Evolutionary conservation across 2,888 invertebrate species (phyloP).

Genomic region (Amiota mariae): DNA sequence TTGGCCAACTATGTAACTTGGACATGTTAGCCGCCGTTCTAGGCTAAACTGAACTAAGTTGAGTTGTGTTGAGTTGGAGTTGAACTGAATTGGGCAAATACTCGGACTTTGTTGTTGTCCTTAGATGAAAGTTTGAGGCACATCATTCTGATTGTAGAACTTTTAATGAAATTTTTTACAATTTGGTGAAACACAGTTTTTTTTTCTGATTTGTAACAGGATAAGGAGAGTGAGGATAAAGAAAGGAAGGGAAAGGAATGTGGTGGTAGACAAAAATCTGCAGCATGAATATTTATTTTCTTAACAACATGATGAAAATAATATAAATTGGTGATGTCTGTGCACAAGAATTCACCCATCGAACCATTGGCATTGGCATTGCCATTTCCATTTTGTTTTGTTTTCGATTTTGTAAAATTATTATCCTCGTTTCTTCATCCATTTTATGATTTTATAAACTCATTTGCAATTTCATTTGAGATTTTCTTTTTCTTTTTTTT

Average conservation of each 20-base stretch:
- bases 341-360: conserved; percentile 25
- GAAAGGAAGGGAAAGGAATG: neutral
- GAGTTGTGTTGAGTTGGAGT: neutral
- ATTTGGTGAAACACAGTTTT: conserved; percentile 1
- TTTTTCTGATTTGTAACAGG: neutral
- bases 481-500: neutral
- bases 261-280: conserved; percentile 18
- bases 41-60: neutral
- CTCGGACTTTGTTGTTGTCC: conserved; percentile 6
- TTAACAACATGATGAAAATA: conserved; percentile 33
- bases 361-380: too few species aligned
- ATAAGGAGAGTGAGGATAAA: neutral
- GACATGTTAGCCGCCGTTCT: neutral
- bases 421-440: too few species aligned
- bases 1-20: neutral
- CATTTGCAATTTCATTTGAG: conserved; percentile 6
- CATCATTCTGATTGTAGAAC: conserved; percentile 31
- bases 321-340: conserved; percentile 49
- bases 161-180: conserved; percentile 46
- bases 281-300: conserved; percentile 36
- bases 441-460: neutral
- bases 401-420: conserved; percentile 38
- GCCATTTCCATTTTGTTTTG: conserved; percentile 24
- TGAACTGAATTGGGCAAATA: neutral
- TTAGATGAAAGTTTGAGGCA: conserved; percentile 5